Base-by-base conservation (phyloP, 2,888 invertebrate genomes). In the Meteorus colon region DNA sequence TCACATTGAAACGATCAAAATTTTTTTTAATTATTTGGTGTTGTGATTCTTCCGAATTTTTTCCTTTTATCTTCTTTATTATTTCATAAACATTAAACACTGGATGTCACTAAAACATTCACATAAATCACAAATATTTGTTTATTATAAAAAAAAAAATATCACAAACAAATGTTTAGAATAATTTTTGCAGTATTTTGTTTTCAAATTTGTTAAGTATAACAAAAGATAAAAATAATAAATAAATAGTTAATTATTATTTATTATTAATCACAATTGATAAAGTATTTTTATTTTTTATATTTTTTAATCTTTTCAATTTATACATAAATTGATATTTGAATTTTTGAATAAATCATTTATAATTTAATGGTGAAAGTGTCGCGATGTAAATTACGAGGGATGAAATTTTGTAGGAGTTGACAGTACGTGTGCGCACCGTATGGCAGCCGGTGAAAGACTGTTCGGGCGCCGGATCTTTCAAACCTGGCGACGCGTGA, bases 371-470 rank as follows among this genome's bases (percentile, higher is more conserved):
- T 41, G 12, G 12, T 41, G 4, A 12, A 29, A 37, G 5, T 41
- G 24, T 12, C 41, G 6, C 24, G 24, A 37, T 31, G 27, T 70
- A 34, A 70, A 41, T 62, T 62, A 62, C 27, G 31, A 62, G 4
- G 19, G 34, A 62, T 48, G 37, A 31, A 31, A 72, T 41, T 63
- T 59, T 27, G n/a, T 48, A 12, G 16, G 16, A 41, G 45, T 48
- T 31, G 37, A 29, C 34, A 65, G 37, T 62, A 73, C 59, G 75
- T 77, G 78, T 73, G 77, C 81, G 80, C 76, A 80, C 85, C 81
- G 81, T 81, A 80, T 83, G 84, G 84, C 83, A 86, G 84, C 84
- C 84, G 84, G 82, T 86, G 86, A 85, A 87, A 87, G 87, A 88
- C 88, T 88, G 86, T 82, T 76, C 82, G 79, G 79, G 76, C 75